Evolutionary conservation across 2,888 invertebrate genomes (phyloP).

Genomic region (Lepeophtheirus nordmannii): DNA sequence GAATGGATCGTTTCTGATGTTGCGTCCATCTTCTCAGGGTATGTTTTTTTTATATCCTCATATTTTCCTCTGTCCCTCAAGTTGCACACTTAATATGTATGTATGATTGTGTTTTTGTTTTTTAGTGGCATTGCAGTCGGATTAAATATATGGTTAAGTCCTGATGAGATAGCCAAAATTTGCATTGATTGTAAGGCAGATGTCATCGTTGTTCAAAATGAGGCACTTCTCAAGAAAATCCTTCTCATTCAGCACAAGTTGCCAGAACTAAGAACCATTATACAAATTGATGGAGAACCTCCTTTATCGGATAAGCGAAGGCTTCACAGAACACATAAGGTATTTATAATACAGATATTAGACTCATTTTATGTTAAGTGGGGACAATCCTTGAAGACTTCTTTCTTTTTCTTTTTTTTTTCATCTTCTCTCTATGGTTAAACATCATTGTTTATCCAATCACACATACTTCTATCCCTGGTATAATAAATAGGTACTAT

Average conservation of each 20-base stretch:
- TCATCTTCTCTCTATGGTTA: too few species aligned
- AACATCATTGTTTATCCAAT: too few species aligned
- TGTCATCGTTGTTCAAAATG: conserved; percentile 72
- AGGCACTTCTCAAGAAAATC: conserved; percentile 61
- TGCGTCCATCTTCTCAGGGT: conserved; percentile 73
- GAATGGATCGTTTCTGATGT: conserved; percentile 77
- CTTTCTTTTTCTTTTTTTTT: too few species aligned
- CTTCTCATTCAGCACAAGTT: conserved; percentile 28
- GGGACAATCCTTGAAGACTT: too few species aligned
- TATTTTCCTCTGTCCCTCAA: neutral
- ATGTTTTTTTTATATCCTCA: neutral
- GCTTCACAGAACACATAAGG: conserved; percentile 23
- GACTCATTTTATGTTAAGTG: neutral
- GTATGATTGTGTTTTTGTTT: neutral
- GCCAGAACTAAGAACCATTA: conserved; percentile 32
- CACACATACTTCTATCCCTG: too few species aligned
- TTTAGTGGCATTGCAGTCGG: conserved; percentile 21
- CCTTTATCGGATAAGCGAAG: conserved; percentile 22
- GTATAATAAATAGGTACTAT: too few species aligned
- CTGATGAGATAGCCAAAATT: conserved; percentile 32
- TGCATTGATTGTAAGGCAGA: conserved; percentile 56
- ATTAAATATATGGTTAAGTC: neutral
- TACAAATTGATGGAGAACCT: conserved; percentile 27
- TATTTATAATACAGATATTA: neutral
- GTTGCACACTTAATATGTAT: neutral